Base-by-base conservation (phyloP, 2,888 invertebrate species). In the Uloborus plumipes region DNA sequence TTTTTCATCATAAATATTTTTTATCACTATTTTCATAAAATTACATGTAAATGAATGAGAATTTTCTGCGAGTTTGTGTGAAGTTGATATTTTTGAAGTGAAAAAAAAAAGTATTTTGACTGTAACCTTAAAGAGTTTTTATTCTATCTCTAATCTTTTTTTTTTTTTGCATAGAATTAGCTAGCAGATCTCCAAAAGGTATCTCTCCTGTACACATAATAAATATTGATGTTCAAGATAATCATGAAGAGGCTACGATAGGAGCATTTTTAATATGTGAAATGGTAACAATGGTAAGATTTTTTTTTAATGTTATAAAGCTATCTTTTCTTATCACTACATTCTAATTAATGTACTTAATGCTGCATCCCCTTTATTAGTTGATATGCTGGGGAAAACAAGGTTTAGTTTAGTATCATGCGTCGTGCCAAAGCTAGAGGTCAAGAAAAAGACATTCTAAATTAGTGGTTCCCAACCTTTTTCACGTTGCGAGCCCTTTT, bases 181-280 rank as follows among this genome's bases (percentile, higher is more conserved):
- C 96, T 86, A 93, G 92, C 49, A 92, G 94, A 87, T 92, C 94
- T 74, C 93, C 94, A 0, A 92, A 93, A 69, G 92, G 93, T 86
- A 95, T 95, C 89, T 94, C 95, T 73, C 94, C 96, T 9, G 97
- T 96, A 2, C 99, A 99, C 91, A 93, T 99, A 61, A 94, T 99
- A 76, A 99, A 99, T 89, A 94, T 99, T 86, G 99, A 99, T 89
- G 98, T 99, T 87, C 97, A 97, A 89, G 99, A 99, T 91, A 99
- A 99, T 90, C 97, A 99, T 86, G 99, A 99, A 89, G 99, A 99
- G 90, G 99, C 99, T 0, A 97, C 99, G 3, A 94, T 99, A 88
- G 99, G 99, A 86, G 99, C 99, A 51, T 98, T 99, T 90, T 92
- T 98, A 87, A 98, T 99, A 86, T 96, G 96, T 90, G 98, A 99